Conservation (phyloP, 2,888 invertebrate species). For the Drosophila kanekoi region DNA sequence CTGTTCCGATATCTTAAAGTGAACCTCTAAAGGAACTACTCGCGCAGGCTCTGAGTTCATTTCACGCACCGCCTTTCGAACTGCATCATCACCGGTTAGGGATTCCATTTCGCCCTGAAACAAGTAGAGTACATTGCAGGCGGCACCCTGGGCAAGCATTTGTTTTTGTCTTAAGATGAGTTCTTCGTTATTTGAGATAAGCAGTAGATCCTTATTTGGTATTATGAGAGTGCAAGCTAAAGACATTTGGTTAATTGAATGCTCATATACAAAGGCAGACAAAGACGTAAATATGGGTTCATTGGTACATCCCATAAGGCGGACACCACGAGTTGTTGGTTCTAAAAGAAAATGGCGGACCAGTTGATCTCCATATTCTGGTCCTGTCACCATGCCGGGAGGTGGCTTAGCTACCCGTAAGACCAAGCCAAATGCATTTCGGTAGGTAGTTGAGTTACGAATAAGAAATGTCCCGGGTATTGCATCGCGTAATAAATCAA, state of each 20-base stretch:
- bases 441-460: slow-evolving; percentile 91
- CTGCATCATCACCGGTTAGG: slow-evolving; percentile 93
- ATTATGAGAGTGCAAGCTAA: slow-evolving; percentile 95
- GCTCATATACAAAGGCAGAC: slow-evolving; percentile 98
- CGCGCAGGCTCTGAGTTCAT: slow-evolving; percentile 88
- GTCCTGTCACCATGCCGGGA: slow-evolving; percentile 86
- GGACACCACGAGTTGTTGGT: slow-evolving; percentile 97
- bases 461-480: slow-evolving; percentile 98
- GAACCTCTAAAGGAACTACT: slow-evolving; percentile 91
- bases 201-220: slow-evolving; percentile 86
- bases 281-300: slow-evolving; percentile 99
- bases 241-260: slow-evolving; percentile 98
- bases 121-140: slow-evolving; percentile 97
- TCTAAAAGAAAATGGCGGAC: slow-evolving; percentile 99
- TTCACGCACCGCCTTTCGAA: slow-evolving; percentile 91
- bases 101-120: slow-evolving; percentile 96
- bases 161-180: slow-evolving; percentile 74
- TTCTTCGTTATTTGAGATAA: slow-evolving; percentile 51
- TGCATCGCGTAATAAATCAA: slow-evolving; percentile 93
- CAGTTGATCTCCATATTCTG: slow-evolving; percentile 89
- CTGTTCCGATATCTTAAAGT: slow-evolving; percentile 98
- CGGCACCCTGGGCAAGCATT: slow-evolving; percentile 89
- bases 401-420: slow-evolving; percentile 95
- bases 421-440: slow-evolving; percentile 96
- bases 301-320: slow-evolving; percentile 96